These are phyloP conservation scores for Parasteatoda lunata DNA, from an alignment of 2,888 invertebrate species.

Conservation along the genomic window DNA sequence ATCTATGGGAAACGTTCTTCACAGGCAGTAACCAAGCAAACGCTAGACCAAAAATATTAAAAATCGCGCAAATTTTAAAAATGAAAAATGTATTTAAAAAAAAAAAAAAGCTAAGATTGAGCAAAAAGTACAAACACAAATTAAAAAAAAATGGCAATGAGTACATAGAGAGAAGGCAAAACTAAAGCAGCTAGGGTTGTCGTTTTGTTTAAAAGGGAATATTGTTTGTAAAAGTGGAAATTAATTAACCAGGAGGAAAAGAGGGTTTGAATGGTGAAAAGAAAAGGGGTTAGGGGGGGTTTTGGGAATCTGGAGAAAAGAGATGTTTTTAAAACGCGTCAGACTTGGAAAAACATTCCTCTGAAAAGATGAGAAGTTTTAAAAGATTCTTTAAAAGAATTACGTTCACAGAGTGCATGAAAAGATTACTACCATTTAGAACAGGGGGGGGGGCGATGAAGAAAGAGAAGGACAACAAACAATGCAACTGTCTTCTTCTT, in stretches of 20 bases:
- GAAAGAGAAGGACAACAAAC: conserved; percentile 4
- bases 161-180: conserved; percentile 22
- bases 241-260: conserved; percentile 63
- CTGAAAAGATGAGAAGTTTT: conserved; percentile 52
- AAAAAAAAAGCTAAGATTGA: neutral
- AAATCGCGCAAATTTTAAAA: conserved; percentile 42
- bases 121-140: conserved; percentile 9
- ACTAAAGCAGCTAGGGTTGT: conserved; percentile 24
- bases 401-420: conserved; percentile 42
- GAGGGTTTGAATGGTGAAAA: conserved; percentile 37
- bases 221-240: conserved; percentile 66
- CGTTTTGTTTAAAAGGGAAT: conserved; percentile 46
- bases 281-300: neutral
- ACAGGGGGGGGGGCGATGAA: conserved; percentile 5
- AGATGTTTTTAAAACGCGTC: conserved; percentile 57
- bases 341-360: conserved; percentile 66
- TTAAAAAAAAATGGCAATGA: conserved; percentile 11
- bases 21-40: conserved; percentile 9
- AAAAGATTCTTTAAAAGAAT: conserved; percentile 65
- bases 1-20: conserved; percentile 25
- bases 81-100: neutral
- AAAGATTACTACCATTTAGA: conserved; percentile 19
- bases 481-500: conserved; percentile 51
- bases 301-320: conserved; percentile 6
- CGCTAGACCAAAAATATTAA: neutral